Evolutionary conservation across 2,888 invertebrate genomes (phyloP).

Genomic region (Macrophya alboannulata): DNA sequence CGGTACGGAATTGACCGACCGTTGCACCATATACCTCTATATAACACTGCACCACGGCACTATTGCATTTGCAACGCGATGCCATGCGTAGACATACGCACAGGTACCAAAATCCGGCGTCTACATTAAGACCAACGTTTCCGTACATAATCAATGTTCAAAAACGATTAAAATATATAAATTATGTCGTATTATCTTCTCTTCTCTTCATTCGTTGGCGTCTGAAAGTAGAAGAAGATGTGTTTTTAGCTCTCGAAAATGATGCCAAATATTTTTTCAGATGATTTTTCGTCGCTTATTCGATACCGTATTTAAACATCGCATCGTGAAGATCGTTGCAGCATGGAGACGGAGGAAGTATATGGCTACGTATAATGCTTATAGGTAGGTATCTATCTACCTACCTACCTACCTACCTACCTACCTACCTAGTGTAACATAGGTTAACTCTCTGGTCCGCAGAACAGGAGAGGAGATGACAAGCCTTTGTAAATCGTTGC

Average conservation of each 20-base stretch:
- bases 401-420: neutral
- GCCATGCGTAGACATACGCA: neutral
- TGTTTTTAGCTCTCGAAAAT: neutral
- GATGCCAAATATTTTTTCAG: neutral
- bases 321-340: neutral
- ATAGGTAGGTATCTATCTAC: neutral
- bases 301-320: neutral
- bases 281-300: no score
- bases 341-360: neutral
- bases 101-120: no score
- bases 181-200: no score
- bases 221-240: neutral
- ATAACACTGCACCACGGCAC: neutral
- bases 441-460: neutral
- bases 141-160: no score
- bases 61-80: neutral
- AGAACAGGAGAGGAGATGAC: conserved; percentile 32
- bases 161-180: no score
- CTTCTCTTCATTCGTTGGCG: no score
- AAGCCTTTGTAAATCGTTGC: conserved; percentile 59
- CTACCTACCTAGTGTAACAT: conserved; percentile 7
- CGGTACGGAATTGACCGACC: conserved; percentile 18
- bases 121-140: no score
- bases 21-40: neutral
- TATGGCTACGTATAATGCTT: neutral